Evolutionary conservation across 2,797 vertebrate species (phyloP), one percentile per base, ranked within the genome.

Genomic region (Pterois miles): DNA sequence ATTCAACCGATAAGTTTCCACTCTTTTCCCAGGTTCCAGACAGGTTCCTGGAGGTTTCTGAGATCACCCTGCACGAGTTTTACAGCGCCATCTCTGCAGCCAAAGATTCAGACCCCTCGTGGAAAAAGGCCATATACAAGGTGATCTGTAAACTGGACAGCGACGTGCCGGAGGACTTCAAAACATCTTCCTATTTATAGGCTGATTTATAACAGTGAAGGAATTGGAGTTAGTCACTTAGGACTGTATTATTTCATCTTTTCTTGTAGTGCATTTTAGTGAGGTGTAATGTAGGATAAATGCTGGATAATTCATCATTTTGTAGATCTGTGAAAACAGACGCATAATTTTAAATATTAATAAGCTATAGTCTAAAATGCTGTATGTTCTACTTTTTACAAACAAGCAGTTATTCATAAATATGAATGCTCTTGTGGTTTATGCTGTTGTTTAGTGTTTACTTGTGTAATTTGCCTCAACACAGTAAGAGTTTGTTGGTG

Each of bases 81-180:
- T 99, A 97, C 94, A 96, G 92, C 0, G 98, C 98, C 2, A 93
- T 99, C 69, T 95, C 95, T 60, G 75, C 95, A 0, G 93, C 96
- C 87, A 98, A 96, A 96, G 98, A 99, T 12, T 93, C 96, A 0
- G 98, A 99, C 84, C 96, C 97, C 23, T 99, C 98, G n/a, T 99
- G 98, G 98, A 99, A 99, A 89, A 99, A 99, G 93, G 96, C 97
- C 82, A 99, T 99, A 89, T 99, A 99, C 94, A 99, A 99, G 94
- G 97, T 98, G 27, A 99, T 99, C 95, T 98, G 98, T 33, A 99
- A 99, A 93, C 94, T 99, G 89, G 98, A 99, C 94, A 97, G 96
- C 8, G 96, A 97, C 50, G 96, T 99, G 63, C 98, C 98, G 0
- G 97, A 98, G 40, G 95, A 94, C 58, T 98, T 99, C 94, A 99